Base-by-base conservation (phyloP, 1,140 invertebrate genomes). In the Neotoxoptera formosana region DNA sequence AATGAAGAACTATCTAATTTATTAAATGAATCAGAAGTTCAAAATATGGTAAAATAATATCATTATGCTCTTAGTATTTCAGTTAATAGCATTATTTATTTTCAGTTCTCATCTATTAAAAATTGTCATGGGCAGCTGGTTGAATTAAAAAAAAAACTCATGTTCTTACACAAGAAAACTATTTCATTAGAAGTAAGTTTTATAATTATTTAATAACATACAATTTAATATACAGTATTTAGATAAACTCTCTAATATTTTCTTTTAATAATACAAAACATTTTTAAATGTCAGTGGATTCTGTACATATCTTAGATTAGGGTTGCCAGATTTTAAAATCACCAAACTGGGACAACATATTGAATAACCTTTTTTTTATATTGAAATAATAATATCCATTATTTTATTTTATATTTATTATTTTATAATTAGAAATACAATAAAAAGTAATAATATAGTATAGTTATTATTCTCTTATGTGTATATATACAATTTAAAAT, bases 11-110 rank as follows among this genome's bases (percentile, higher is more conserved):
- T 93, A 1, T 86, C 81, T 23, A 25, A 30, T 36, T 84, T 93
- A 56, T 45, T 93, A 86, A 86, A 93, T 45, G 91, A 86, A 86
- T 53, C 76, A n/a, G 91, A 93, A 53, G 48, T 93, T 86, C 81
- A 86, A 56, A 36, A 56, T 17, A 93, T 93, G 91, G 91, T 93
- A 48, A 91, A 83, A 60, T 90, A 47, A 36, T 45, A 90, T 67
- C 7, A 87, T 51, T 45, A 89, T 60, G 7, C 34, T 51, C 34
- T 17, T 91, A 47, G 0, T 83, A 83, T 36, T 91, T 53, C 8
- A 20, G 30, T 91, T 67, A 45, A 91, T 76, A 76, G 81, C 21
- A 48, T 91, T 4, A 48, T 83, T 92, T 1, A 56, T 83, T 93
- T 93, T 51, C 25, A 93, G 91, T 93, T 93, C 25, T 41, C 14